phyloP scores from a whole-genome alignment of 2,888 invertebrate species.

The Arenicola marina region DNA sequence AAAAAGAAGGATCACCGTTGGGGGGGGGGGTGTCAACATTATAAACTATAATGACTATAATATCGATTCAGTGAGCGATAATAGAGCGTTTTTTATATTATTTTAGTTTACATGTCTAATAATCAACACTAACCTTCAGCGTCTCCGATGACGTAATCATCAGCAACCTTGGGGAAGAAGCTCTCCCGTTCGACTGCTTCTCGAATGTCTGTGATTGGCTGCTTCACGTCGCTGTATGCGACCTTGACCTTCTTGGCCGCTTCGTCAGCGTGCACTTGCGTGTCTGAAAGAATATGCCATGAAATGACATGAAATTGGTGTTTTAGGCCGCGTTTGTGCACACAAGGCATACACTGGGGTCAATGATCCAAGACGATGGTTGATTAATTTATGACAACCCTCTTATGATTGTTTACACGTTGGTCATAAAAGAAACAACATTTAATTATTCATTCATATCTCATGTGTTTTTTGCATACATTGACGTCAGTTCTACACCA shows the following conservation, averaged over 20 bases:
- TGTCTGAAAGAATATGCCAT: constrained; percentile 37
- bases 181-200: constrained; percentile 50
- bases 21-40: background rate
- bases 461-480: no score
- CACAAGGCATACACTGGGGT: background rate
- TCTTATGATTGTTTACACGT: no score
- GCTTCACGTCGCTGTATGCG: constrained; percentile 52
- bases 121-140: no score
- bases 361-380: background rate
- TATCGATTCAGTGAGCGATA: background rate
- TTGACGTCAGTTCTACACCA: no score
- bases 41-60: background rate
- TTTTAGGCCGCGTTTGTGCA: no score
- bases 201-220: constrained; percentile 52
- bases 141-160: background rate
- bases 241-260: constrained; percentile 57
- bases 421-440: no score
- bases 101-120: no score
- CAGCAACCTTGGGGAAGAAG: constrained; percentile 41
- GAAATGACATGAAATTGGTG: no score
- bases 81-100: background rate
- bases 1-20: background rate
- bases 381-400: background rate
- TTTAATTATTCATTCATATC: no score
- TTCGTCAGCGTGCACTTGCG: constrained; percentile 42